These are phyloP conservation scores for Scaptomyza flava DNA, from an alignment of 2,888 invertebrate species.

Conservation along the genomic window DNA sequence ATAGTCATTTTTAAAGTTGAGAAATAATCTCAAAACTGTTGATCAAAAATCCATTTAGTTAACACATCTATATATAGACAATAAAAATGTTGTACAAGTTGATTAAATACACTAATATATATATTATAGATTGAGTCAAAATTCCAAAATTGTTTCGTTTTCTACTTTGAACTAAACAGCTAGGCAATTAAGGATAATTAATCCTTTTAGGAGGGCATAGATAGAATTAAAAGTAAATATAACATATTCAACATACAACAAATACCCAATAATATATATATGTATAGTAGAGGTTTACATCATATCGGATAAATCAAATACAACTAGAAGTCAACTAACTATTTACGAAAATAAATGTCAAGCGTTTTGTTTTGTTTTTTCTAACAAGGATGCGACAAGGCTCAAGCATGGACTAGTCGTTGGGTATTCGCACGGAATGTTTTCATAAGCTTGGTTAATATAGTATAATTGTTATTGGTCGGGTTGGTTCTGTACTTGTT, in stretches of 20 bases:
- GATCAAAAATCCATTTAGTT: slow-evolving; percentile 7
- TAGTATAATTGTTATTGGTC: slow-evolving; percentile 41
- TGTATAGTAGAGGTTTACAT: background rate
- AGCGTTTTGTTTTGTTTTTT: slow-evolving; percentile 6
- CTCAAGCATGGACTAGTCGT: slow-evolving; percentile 38
- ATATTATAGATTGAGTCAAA: slow-evolving; percentile 7
- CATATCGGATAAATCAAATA: slow-evolving; percentile 25
- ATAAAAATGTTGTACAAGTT: slow-evolving; percentile 31
- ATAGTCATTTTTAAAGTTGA: slow-evolving; percentile 4
- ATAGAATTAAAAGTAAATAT: slow-evolving; percentile 1
- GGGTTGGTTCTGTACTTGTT: slow-evolving; percentile 44
- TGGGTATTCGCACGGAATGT: slow-evolving; percentile 59
- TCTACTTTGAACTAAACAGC: slow-evolving; percentile 34
- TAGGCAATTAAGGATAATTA: slow-evolving; percentile 31
- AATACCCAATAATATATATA: slow-evolving; percentile 23
- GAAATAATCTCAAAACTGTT: slow-evolving; percentile 25
- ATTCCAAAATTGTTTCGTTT: slow-evolving; percentile 5
- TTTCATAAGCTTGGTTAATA: slow-evolving; percentile 27
- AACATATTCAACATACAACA: slow-evolving; percentile 30
- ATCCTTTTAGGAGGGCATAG: slow-evolving; percentile 3
- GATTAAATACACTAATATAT: slow-evolving; percentile 2
- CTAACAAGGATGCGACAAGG: slow-evolving; percentile 47
- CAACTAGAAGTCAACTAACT: slow-evolving; percentile 32
- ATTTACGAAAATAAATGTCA: slow-evolving; percentile 48
- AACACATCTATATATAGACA: slow-evolving; percentile 26